Conservation (phyloP, 2,113 vertebrate genomes). For the Sakesphorus luctuosus region DNA sequence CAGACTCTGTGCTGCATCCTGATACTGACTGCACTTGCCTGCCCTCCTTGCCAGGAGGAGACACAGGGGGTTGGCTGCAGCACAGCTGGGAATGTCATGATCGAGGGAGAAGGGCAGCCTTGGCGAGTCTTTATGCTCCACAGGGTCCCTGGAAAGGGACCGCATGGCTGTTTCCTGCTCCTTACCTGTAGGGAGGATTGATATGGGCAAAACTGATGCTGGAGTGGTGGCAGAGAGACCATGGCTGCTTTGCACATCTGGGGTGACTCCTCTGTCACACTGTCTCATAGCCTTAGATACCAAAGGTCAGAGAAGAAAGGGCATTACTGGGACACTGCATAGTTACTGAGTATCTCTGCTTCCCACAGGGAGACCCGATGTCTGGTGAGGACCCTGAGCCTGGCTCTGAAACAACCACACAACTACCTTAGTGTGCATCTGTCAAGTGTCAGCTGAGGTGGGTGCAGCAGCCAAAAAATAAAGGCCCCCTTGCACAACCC, state of each 20-base stretch:
- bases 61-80: fast-evolving
- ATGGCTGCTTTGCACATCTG: neutral
- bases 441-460: neutral
- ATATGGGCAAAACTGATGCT: neutral
- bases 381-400: neutral
- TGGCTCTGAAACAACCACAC: neutral
- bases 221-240: neutral
- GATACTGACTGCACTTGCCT: fast-evolving
- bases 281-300: neutral
- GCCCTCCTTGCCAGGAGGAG: neutral
- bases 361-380: neutral
- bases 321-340: neutral
- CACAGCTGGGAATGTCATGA: fast-evolving
- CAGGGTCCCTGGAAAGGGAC: neutral
- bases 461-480: neutral
- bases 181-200: neutral
- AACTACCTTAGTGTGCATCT: fast-evolving
- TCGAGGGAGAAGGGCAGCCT: neutral
- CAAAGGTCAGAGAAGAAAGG: neutral
- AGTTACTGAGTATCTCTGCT: neutral
- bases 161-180: fast-evolving
- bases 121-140: fast-evolving
- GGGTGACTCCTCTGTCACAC: neutral
- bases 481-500: neutral
- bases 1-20: neutral